Conservation (phyloP, 2,797 vertebrate species). For the Sebastes flavidus region DNA sequence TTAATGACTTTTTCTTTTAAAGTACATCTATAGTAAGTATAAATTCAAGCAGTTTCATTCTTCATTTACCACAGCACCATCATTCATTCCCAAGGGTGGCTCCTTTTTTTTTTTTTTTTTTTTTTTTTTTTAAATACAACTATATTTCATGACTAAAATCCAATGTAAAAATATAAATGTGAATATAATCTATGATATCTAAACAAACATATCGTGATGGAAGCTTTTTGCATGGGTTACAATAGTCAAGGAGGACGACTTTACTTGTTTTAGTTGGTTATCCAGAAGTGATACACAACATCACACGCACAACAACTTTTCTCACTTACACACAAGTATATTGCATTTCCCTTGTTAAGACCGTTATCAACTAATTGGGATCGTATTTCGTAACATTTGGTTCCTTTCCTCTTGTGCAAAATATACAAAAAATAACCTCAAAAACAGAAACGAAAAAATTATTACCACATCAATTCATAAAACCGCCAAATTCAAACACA, state of each 20-base stretch:
- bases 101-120: conserved; percentile 18
- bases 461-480: conserved; percentile 58
- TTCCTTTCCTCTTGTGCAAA: conserved; percentile 85
- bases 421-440: conserved; percentile 76
- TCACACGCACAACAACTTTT: conserved; percentile 61
- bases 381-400: conserved; percentile 83
- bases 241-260: conserved; percentile 67
- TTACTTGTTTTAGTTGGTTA: conserved; percentile 80
- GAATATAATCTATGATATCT: conserved; percentile 78
- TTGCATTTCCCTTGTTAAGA: conserved; percentile 86
- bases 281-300: conserved; percentile 78
- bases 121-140: conserved; percentile 59
- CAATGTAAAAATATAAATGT: conserved; percentile 86
- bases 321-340: conserved; percentile 69
- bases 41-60: conserved; percentile 82
- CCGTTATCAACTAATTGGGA: conserved; percentile 72
- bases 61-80: conserved; percentile 82
- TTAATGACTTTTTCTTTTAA: conserved; percentile 14
- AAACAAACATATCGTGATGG: conserved; percentile 73
- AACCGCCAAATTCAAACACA: conserved; percentile 72
- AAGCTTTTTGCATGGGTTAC: conserved; percentile 71
- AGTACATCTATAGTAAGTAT: conserved; percentile 74
- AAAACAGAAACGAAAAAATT: conserved; percentile 33
- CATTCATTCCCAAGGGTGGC: conserved; percentile 65
- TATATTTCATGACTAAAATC: conserved; percentile 77